phyloP scores from a whole-genome alignment of 1,140 invertebrate genomes.

The Cardiocondyla obscurior region DNA sequence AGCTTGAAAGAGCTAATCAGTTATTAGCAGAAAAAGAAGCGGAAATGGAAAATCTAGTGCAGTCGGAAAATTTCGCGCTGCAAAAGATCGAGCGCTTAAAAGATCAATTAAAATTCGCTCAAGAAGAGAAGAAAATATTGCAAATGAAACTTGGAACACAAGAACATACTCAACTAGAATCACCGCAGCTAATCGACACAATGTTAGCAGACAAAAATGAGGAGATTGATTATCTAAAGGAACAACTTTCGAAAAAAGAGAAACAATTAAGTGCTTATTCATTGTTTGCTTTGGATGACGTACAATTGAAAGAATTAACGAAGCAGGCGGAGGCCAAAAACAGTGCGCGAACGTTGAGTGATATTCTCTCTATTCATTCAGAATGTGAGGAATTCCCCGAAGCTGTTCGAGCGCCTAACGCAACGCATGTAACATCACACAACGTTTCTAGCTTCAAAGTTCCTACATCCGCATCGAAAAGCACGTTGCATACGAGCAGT shows the following conservation, averaged over 20 bases:
- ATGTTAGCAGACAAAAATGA: constrained; percentile 88
- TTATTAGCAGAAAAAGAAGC: constrained; percentile 84
- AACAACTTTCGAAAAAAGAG: constrained; percentile 84
- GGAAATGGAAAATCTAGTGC: constrained; percentile 82
- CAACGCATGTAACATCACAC: constrained; percentile 60
- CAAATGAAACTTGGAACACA: constrained; percentile 77
- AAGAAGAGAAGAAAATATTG: constrained; percentile 84
- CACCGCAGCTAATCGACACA: constrained; percentile 86
- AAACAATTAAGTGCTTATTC: constrained; percentile 82
- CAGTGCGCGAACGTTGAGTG: constrained; percentile 87
- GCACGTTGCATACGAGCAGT: constrained; percentile 22
- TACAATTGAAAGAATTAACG: constrained; percentile 78
- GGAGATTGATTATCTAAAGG: constrained; percentile 87
- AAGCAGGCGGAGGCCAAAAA: constrained; percentile 83
- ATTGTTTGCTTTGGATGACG: constrained; percentile 85
- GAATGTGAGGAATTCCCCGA: constrained; percentile 86
- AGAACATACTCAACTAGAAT: constrained; percentile 75
- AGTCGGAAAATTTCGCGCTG: constrained; percentile 83
- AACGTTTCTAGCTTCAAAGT: constrained; percentile 75
- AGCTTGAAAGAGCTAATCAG: constrained; percentile 82
- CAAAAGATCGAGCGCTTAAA: constrained; percentile 82
- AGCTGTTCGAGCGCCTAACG: constrained; percentile 72
- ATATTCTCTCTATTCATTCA: constrained; percentile 88
- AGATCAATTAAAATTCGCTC: constrained; percentile 84
- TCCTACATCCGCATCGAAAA: constrained; percentile 30